Percentiles rank a stretch among this genome's conserved stretches.
These are phyloP conservation scores for Pocota personata DNA, from an alignment of 2,888 invertebrate species.

Conservation along the genomic window DNA sequence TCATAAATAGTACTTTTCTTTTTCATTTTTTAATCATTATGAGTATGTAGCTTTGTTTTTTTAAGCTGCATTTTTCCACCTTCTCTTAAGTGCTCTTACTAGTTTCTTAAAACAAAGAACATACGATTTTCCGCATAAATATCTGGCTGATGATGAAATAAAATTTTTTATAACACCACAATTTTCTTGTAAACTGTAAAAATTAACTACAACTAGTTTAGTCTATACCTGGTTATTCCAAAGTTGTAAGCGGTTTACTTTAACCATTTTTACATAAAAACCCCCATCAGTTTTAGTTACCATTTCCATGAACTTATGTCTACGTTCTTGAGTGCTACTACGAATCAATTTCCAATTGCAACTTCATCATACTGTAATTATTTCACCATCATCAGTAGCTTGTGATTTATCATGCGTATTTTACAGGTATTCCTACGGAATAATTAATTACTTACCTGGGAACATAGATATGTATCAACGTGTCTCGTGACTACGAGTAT, in stretches of 20 bases:
- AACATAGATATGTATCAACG: slow-evolving; percentile 1
- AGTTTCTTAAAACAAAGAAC: slow-evolving; percentile 14
- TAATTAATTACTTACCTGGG: slow-evolving; percentile 32
- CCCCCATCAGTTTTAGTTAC: not conserved
- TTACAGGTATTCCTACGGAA: slow-evolving; percentile 28
- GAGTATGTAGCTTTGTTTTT: not conserved
- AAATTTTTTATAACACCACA: slow-evolving; percentile 13
- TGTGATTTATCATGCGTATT: slow-evolving; percentile 38
- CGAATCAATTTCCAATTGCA: not conserved
- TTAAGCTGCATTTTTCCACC: not conserved
- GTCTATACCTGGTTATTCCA: slow-evolving; percentile 25
- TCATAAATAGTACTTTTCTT: not conserved
- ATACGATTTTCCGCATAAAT: not conserved
- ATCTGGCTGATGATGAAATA: not conserved
- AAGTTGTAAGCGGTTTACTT: not conserved
- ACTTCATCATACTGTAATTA: not conserved
- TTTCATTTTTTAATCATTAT: not conserved
- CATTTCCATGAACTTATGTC: slow-evolving; percentile 43
- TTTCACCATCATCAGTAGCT: not conserved
- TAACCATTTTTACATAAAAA: slow-evolving; percentile 15
- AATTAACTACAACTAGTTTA: not conserved
- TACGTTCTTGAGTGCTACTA: not conserved
- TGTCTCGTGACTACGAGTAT: not conserved
- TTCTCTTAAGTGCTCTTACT: not conserved
- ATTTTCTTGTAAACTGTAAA: slow-evolving; percentile 7